Percentiles rank a stretch among this genome's conserved stretches.
Evolutionary conservation across 1,140 invertebrate genomes (phyloP).

Genomic region (Drosophila setifemur): DNA sequence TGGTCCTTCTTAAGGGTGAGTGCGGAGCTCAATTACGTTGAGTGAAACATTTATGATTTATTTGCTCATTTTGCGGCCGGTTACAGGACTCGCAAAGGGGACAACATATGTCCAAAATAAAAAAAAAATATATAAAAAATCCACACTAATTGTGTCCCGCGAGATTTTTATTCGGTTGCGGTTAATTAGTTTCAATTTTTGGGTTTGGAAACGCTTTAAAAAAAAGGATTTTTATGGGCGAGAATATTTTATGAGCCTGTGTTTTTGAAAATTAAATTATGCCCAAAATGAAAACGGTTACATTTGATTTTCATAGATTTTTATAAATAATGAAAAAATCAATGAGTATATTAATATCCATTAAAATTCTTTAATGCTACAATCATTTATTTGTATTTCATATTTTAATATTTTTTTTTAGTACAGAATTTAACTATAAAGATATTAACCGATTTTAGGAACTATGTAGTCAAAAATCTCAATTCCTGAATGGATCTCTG

Average conservation of each 20-base stretch:
- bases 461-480: not conserved
- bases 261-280: no score
- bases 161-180: conserved; percentile 33
- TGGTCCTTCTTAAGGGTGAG: conserved; percentile 43
- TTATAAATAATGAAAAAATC: no score
- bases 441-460: not conserved
- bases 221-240: not conserved
- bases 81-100: not conserved
- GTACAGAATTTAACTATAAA: not conserved
- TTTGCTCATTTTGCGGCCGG: conserved; percentile 73
- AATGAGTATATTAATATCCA: no score
- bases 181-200: conserved; percentile 37
- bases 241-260: not conserved
- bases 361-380: no score
- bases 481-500: not conserved
- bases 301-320: no score
- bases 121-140: conserved; percentile 46
- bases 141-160: conserved; percentile 62
- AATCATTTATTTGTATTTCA: no score
- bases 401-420: no score
- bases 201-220: conserved; percentile 28
- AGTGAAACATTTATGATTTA: conserved; percentile 79
- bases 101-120: conserved; percentile 60
- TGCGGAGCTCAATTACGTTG: conserved; percentile 61
- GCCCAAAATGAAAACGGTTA: no score